phyloP scores from a whole-genome alignment of 2,797 vertebrate genomes.

The Rhodeus uyekii region DNA sequence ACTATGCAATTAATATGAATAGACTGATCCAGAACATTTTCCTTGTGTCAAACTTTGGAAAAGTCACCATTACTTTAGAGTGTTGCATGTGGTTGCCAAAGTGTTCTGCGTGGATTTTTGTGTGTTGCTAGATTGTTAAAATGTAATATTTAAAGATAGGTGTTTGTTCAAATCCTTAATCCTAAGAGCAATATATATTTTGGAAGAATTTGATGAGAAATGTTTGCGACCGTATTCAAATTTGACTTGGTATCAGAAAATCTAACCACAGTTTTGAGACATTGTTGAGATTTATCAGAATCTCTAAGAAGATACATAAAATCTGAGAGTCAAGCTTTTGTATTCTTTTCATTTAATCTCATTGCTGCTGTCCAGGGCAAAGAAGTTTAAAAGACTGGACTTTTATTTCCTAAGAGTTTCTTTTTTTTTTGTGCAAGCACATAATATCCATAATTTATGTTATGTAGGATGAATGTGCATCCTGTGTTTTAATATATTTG shows the following conservation, averaged over 20 bases:
- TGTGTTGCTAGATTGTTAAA: background rate
- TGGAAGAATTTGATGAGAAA: background rate
- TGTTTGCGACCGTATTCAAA: background rate
- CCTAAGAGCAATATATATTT: background rate
- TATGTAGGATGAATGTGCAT: background rate
- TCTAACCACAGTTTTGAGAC: background rate
- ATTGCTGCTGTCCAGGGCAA: background rate
- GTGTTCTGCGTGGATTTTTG: too few relatives aligned
- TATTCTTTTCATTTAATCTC: background rate
- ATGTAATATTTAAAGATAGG: background rate
- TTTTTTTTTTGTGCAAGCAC: constrained; percentile 15
- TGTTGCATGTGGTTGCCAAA: too few relatives aligned
- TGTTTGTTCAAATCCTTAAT: background rate
- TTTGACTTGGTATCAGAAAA: background rate
- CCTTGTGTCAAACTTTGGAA: too few relatives aligned
- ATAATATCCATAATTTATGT: background rate
- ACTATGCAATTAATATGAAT: background rate
- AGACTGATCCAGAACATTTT: too few relatives aligned
- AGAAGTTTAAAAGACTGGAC: background rate
- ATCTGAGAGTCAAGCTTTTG: background rate
- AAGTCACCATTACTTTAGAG: too few relatives aligned
- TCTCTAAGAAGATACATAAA: background rate
- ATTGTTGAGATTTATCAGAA: background rate
- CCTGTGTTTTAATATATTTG: background rate
- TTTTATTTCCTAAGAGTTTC: background rate